Conservation (phyloP, 2,113 vertebrate species). For the Fulmarus glacialis region DNA sequence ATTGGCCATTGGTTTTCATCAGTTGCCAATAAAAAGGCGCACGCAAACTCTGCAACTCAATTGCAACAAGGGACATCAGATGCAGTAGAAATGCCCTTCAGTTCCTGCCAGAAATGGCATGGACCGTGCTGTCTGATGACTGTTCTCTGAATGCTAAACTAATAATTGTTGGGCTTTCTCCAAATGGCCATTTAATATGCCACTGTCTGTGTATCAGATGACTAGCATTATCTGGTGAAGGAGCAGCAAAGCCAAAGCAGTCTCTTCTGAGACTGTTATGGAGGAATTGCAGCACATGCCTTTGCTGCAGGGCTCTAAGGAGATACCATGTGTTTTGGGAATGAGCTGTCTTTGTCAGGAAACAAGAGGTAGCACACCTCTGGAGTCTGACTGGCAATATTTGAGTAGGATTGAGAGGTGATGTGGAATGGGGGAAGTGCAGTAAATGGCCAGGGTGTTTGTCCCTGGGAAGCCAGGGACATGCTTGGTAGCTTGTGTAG, state of each 20-base stretch:
- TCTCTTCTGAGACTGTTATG: not conserved
- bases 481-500: not conserved
- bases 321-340: not conserved
- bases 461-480: not conserved
- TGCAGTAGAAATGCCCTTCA: not conserved
- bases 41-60: not conserved
- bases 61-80: not conserved
- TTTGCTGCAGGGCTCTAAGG: not conserved
- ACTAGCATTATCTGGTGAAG: not conserved
- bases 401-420: not conserved
- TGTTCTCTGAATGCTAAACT: conserved; percentile 20
- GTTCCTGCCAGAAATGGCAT: not conserved
- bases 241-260: not conserved
- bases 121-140: not conserved
- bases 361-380: not conserved
- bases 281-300: not conserved
- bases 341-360: not conserved
- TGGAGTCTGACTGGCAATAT: not conserved
- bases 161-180: conserved; percentile 5
- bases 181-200: not conserved
- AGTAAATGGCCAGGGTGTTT: not conserved
- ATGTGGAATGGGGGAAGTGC: not conserved
- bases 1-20: not conserved
- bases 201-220: not conserved
- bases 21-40: not conserved